Conservation (phyloP, 2,888 invertebrate species). For the Dinocampus coccinellae region DNA sequence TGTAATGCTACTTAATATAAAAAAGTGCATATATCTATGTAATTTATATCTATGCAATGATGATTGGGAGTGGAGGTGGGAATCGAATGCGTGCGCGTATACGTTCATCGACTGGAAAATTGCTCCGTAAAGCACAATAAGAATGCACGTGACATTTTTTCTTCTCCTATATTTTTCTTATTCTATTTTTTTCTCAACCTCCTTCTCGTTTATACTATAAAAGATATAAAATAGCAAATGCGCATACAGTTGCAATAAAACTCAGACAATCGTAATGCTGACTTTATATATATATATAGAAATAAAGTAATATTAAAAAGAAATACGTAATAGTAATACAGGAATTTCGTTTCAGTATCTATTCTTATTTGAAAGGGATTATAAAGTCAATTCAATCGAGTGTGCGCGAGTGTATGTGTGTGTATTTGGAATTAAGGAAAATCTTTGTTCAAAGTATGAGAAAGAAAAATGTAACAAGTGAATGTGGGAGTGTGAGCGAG, state of each 20-base stretch:
- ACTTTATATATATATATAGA: background rate
- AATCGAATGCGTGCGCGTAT: conserved; percentile 41
- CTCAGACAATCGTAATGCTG: background rate
- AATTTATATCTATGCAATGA: background rate
- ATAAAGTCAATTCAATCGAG: background rate
- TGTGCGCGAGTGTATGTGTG: background rate
- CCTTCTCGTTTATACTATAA: background rate
- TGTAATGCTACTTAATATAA: background rate
- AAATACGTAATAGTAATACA: background rate
- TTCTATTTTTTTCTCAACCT: background rate
- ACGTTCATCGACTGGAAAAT: conserved; percentile 48
- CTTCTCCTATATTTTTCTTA: background rate
- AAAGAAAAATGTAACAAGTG: too few relatives aligned
- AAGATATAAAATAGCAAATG: background rate
- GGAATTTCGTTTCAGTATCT: background rate
- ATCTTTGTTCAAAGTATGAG: background rate
- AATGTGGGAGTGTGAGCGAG: background rate
- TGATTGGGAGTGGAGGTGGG: background rate
- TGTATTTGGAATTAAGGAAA: background rate
- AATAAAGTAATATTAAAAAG: background rate
- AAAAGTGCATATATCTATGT: background rate
- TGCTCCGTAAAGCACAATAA: conserved; percentile 40
- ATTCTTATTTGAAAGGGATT: background rate
- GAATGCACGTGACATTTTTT: conserved; percentile 5
- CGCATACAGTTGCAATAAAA: background rate